Conservation (phyloP, 2,113 vertebrate species). For the Takifugu bimaculatus region DNA sequence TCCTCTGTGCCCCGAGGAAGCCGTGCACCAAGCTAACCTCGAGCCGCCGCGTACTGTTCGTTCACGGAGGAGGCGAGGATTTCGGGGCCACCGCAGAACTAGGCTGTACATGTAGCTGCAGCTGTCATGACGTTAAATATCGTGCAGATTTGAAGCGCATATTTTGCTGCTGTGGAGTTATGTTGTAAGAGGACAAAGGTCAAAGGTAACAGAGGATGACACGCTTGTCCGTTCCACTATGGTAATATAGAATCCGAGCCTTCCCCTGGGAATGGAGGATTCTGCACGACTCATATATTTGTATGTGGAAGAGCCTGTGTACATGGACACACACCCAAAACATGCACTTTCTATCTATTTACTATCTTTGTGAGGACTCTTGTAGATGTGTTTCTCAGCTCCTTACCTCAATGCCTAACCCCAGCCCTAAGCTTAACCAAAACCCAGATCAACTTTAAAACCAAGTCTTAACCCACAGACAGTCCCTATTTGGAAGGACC, state of each 20-base stretch:
- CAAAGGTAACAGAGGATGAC: slow-evolving; percentile 29
- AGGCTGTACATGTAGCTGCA: too few relatives aligned
- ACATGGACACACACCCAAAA: slow-evolving; percentile 9
- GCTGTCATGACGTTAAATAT: too few relatives aligned
- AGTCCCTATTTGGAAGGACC: too few relatives aligned
- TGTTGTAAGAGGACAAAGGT: slow-evolving; percentile 8
- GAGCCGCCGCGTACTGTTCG: slow-evolving; percentile 33
- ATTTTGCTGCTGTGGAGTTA: neutral
- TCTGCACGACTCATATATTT: slow-evolving; percentile 48
- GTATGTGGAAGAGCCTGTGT: slow-evolving; percentile 8
- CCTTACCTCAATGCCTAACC: too few relatives aligned
- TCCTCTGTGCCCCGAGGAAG: slow-evolving; percentile 32
- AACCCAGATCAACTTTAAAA: too few relatives aligned
- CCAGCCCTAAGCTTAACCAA: too few relatives aligned
- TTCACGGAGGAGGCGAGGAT: neutral
- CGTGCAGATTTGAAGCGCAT: neutral
- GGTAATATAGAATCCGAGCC: slow-evolving; percentile 41
- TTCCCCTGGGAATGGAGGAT: slow-evolving; percentile 27
- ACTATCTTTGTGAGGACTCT: neutral
- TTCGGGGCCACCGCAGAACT: too few relatives aligned
- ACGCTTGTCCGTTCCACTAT: slow-evolving; percentile 41
- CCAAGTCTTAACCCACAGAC: too few relatives aligned
- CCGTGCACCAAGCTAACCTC: slow-evolving; percentile 23
- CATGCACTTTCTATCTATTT: too few relatives aligned
- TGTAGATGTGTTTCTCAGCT: too few relatives aligned